A percentile compares a stretch with the other conserved stretches of the same genome.
These are phyloP conservation scores for Leptinotarsa rubiginosa DNA, from an alignment of 2,888 invertebrate genomes.

Conservation along the genomic window DNA sequence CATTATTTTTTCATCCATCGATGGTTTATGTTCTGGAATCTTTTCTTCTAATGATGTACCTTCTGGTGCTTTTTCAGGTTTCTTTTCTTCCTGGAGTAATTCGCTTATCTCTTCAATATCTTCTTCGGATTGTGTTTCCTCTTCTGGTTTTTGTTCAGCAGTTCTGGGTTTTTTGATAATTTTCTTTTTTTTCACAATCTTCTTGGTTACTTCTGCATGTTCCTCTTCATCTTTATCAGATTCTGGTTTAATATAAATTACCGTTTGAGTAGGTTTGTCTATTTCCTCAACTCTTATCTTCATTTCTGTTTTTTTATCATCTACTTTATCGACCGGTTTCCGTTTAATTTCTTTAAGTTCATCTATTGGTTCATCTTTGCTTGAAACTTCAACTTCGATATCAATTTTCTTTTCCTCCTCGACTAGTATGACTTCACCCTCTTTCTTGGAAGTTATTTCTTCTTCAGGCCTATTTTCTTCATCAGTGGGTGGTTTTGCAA, in stretches of 20 bases:
- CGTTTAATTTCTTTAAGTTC: constrained; percentile 56
- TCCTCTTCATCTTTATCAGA: constrained; percentile 51
- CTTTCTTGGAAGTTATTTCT: constrained; percentile 58
- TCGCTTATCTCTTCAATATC: constrained; percentile 56
- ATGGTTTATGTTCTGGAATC: constrained; percentile 34
- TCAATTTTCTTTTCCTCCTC: constrained; percentile 55
- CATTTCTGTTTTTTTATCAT: constrained; percentile 44
- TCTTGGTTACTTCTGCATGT: constrained; percentile 62
- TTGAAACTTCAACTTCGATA: constrained; percentile 52
- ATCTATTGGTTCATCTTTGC: constrained; percentile 56
- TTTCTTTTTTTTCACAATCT: constrained; percentile 56
- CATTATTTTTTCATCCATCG: constrained; percentile 37
- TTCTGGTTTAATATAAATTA: constrained; percentile 47
- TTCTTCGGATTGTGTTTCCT: constrained; percentile 58
- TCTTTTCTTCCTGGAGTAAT: constrained; percentile 54
- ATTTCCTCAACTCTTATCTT: constrained; percentile 40
- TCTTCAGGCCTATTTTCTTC: constrained; percentile 58
- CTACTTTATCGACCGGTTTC: constrained; percentile 54
- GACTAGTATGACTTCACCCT: constrained; percentile 58
- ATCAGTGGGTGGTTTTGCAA: constrained; percentile 58
- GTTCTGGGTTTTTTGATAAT: constrained; percentile 58
- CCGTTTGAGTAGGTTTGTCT: constrained; percentile 54
- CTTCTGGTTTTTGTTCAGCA: constrained; percentile 61
- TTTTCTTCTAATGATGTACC: constrained; percentile 41
- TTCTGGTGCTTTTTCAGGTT: constrained; percentile 50